phyloP scores from a whole-genome alignment of 2,888 invertebrate genomes.

The Papilio demoleus region DNA sequence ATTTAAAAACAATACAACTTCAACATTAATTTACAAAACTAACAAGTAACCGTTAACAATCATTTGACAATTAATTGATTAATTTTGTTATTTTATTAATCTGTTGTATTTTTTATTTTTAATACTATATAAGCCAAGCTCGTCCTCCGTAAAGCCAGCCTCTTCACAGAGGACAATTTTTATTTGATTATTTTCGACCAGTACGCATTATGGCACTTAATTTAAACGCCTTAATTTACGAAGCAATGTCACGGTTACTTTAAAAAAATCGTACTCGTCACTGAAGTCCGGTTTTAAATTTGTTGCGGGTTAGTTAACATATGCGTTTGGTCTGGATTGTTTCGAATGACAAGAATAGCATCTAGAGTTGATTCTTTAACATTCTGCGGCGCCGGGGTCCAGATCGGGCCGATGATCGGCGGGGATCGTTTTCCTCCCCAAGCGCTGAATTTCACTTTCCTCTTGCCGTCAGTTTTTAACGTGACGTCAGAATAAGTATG shows the following conservation, averaged over 20 bases:
- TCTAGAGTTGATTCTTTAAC: constrained; percentile 65
- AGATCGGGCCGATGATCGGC: constrained; percentile 78
- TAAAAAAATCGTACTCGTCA: background rate
- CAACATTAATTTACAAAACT: constrained; percentile 20
- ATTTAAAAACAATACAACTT: constrained; percentile 37
- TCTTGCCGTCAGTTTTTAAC: constrained; percentile 74
- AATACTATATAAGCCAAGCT: constrained; percentile 41
- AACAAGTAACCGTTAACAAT: constrained; percentile 16
- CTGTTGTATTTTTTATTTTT: constrained; percentile 42
- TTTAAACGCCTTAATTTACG: constrained; percentile 27
- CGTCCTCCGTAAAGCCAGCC: constrained; percentile 66
- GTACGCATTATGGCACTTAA: constrained; percentile 57
- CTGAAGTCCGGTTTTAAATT: constrained; percentile 16
- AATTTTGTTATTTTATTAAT: constrained; percentile 14
- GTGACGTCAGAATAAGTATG: constrained; percentile 71
- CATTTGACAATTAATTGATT: constrained; percentile 17
- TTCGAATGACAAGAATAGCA: constrained; percentile 66
- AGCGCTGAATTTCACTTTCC: constrained; percentile 78
- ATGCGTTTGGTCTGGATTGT: constrained; percentile 48
- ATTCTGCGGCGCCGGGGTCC: constrained; percentile 67
- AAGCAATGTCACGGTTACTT: constrained; percentile 29
- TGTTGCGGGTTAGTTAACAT: constrained; percentile 23
- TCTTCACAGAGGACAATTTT: constrained; percentile 54
- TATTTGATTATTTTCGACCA: constrained; percentile 38
- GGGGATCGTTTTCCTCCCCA: constrained; percentile 79